Base-by-base conservation (phyloP, 2,797 vertebrate genomes). In the Rhabdomys pumilio region DNA sequence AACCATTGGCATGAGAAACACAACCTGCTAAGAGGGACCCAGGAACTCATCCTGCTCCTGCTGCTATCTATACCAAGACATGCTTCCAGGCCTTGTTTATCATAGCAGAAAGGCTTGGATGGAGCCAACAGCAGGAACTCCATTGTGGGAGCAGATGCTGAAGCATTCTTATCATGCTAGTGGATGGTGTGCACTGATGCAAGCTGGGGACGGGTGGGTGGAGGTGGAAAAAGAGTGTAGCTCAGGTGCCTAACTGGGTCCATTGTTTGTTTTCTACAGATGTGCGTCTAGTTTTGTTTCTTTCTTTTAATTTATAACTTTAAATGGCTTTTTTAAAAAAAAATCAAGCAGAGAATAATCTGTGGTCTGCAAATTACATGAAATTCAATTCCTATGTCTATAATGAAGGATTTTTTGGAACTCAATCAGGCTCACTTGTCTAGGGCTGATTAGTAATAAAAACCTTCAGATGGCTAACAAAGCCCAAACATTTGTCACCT, bases 231-330 rank as follows among this genome's bases (percentile, higher is more conserved):
- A 24, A 31, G 65, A 9, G 20, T 1, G 44, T 1, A 7, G 77
- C 10, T 34, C 77, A 73, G 26, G 9, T 26, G 26, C 53, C 41
- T 44, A 73, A 79, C 2, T 4, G 19, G 24, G n/a, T 14, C 44
- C 17, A 81, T 77, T 31, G 1, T 19, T 90, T 90, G 29, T 82
- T 91, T 22, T 50, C 2, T 61, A 65, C 24, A 72, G 44, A 26
- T 65, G 6, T 75, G 72, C 57, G 29, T 67, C 50, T 75, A 79
- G 55, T 53, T 26, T 57, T 14, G 34, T 44, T 63, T 47, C 31
- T 38, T n/a, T 57, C 47, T 67, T 31, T 26, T 84, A 3, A 76
- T 26, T 55, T 72, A 72, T 1, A 93, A 76, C 86, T 96, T 95
- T 24, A 90, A 59, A 81, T 82, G 34, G 44, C 59, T 55, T 65